These are phyloP conservation scores for Notarius quadriscutis DNA, from an alignment of 2,113 vertebrate genomes.

Conservation along the genomic window DNA sequence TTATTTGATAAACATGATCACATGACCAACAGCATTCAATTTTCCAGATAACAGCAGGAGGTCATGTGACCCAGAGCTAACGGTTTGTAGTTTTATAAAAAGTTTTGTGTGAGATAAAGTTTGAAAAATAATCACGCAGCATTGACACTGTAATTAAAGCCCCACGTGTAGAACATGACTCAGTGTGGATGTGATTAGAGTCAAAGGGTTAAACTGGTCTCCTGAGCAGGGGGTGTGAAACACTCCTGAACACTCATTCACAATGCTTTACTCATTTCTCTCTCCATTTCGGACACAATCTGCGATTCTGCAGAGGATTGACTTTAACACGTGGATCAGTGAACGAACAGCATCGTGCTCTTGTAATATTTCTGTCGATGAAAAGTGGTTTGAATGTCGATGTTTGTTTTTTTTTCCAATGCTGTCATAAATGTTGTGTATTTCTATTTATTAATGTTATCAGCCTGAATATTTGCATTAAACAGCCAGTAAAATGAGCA, in stretches of 20 bases:
- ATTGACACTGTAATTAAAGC: neutral
- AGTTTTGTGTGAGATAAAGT: neutral
- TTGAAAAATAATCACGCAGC: too few species aligned
- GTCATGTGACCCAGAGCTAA: neutral
- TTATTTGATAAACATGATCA: neutral
- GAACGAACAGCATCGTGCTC: neutral
- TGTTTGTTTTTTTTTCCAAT: constrained; percentile 57
- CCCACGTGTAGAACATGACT: neutral
- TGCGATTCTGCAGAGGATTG: constrained; percentile 68
- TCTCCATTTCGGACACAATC: constrained; percentile 69
- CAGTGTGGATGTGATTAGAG: neutral
- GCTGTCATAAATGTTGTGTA: constrained; percentile 57
- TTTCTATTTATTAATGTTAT: constrained; percentile 77
- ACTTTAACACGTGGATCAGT: constrained; percentile 39
- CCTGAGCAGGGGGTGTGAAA: neutral
- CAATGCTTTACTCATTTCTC: neutral
- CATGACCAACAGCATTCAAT: neutral
- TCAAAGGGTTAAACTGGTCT: constrained; percentile 21
- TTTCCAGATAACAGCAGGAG: neutral
- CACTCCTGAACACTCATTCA: neutral
- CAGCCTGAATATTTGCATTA: constrained; percentile 79
- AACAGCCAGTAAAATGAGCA: constrained; percentile 44
- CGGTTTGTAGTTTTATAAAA: neutral
- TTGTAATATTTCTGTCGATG: constrained; percentile 69
- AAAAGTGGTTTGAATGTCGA: constrained; percentile 74